Conservation (phyloP, 92 coral and sea anemone genomes). For the Metridium senile region DNA sequence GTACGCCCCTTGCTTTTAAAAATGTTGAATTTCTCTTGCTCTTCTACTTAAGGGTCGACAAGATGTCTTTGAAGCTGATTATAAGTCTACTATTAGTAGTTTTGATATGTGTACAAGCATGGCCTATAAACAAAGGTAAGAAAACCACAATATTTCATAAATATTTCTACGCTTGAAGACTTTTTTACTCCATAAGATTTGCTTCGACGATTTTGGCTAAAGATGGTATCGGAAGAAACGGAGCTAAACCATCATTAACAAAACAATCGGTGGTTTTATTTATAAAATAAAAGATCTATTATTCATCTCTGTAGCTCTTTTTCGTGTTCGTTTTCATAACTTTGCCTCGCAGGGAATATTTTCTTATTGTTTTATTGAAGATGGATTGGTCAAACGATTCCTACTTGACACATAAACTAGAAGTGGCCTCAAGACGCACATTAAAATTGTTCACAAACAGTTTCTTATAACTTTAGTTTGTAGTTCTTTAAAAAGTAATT, state of each 20-base stretch:
- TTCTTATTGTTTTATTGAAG: no score
- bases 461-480: no score
- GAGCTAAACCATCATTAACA: neutral
- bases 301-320: neutral
- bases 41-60: conserved; percentile 54
- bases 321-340: neutral
- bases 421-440: neutral
- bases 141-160: neutral
- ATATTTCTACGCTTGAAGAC: conserved; percentile 26
- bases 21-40: conserved; percentile 19
- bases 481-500: no score
- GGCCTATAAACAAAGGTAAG: conserved; percentile 45
- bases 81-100: conserved; percentile 50
- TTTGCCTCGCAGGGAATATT: no score
- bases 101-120: conserved; percentile 29
- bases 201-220: conserved; percentile 17
- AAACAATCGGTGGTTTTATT: neutral
- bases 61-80: conserved; percentile 65
- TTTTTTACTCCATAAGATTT: conserved; percentile 12
- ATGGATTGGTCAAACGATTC: neutral
- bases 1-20: conserved; percentile 7
- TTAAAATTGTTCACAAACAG: no score
- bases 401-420: neutral
- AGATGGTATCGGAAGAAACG: neutral
- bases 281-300: conserved; percentile 3